Conservation (phyloP, 2,888 invertebrate genomes). For the Spodoptera picta region DNA sequence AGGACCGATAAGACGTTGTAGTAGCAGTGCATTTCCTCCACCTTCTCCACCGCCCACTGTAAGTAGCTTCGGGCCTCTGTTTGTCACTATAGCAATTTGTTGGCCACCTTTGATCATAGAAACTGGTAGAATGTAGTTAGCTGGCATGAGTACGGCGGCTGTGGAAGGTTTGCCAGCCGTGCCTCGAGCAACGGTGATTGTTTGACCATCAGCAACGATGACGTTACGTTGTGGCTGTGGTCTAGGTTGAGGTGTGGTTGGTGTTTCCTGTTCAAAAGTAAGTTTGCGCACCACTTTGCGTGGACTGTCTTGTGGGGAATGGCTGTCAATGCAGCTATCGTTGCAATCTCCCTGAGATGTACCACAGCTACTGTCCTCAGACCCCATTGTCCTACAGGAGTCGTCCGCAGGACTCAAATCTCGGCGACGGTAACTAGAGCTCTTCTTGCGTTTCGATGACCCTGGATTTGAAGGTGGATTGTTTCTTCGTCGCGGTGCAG, state of each 20-base stretch:
- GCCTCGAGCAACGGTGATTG: conserved; percentile 89
- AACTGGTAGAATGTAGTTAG: conserved; percentile 92
- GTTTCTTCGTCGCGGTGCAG: conserved; percentile 92
- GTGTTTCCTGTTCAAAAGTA: conserved; percentile 83
- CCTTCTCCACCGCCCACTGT: conserved; percentile 82
- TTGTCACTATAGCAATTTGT: conserved; percentile 92
- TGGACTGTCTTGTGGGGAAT: conserved; percentile 88
- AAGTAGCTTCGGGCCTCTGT: conserved; percentile 89
- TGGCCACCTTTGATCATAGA: conserved; percentile 92
- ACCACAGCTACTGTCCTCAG: conserved; percentile 93
- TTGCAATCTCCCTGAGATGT: conserved; percentile 88
- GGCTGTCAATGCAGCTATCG: conserved; percentile 85
- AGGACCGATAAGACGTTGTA: conserved; percentile 91
- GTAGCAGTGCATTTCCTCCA: conserved; percentile 89
- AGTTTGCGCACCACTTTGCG: conserved; percentile 82
- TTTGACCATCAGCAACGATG: conserved; percentile 90
- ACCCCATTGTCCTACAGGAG: conserved; percentile 91
- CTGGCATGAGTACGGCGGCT: conserved; percentile 91
- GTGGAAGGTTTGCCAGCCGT: conserved; percentile 90
- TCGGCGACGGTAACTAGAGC: conserved; percentile 89
- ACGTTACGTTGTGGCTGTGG: conserved; percentile 86
- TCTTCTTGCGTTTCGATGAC: conserved; percentile 91
- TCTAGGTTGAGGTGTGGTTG: conserved; percentile 71
- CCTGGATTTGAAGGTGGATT: conserved; percentile 92
- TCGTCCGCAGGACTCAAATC: conserved; percentile 91